A percentile compares a stretch with the other conserved stretches of the same genome.
phyloP scores from a whole-genome alignment of 2,888 invertebrate species.

The Boloria euphrosyne region DNA sequence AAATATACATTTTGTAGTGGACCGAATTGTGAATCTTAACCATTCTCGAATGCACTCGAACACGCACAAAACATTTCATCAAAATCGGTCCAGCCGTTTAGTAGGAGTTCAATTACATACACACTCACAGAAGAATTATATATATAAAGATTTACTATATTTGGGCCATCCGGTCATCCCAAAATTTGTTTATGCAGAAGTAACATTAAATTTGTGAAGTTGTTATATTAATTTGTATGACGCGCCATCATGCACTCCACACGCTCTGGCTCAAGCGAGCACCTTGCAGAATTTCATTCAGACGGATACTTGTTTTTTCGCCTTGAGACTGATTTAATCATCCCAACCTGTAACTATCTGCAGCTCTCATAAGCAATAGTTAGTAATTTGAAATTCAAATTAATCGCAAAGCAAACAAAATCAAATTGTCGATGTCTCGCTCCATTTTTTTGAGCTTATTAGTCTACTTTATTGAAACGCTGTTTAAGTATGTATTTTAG shows the following conservation, averaged over 20 bases:
- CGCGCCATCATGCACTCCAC: constrained; percentile 3
- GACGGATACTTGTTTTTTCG: constrained; percentile 21
- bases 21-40: too few species aligned
- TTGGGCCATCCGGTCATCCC: too few species aligned
- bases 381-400: constrained; percentile 57
- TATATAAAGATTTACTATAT: too few species aligned
- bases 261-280: constrained; percentile 5
- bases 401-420: constrained; percentile 59
- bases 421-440: constrained; percentile 29
- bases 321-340: constrained; percentile 27
- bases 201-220: not conserved
- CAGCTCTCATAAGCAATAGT: constrained; percentile 25
- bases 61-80: too few species aligned
- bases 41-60: too few species aligned
- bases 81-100: too few species aligned
- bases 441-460: not conserved
- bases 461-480: not conserved
- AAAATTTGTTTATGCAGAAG: not conserved
- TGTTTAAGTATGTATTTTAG: constrained; percentile 8
- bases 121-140: too few species aligned
- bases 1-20: too few species aligned
- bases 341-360: constrained; percentile 28
- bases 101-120: too few species aligned
- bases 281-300: constrained; percentile 22
- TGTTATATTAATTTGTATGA: constrained; percentile 2